Base-by-base conservation (phyloP, 2,888 invertebrate genomes). In the Orthosia cruda region DNA sequence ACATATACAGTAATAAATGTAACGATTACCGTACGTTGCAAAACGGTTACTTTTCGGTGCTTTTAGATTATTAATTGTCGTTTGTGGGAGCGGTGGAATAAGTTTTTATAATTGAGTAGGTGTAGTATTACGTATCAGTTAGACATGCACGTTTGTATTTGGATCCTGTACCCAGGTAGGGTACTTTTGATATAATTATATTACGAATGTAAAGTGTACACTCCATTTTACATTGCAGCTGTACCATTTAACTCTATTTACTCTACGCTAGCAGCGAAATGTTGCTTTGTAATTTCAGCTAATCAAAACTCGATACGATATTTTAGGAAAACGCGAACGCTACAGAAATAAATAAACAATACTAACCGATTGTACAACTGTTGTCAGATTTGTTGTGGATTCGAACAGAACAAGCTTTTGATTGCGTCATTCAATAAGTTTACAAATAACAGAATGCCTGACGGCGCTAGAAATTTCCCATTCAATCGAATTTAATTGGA, bases 1-100 rank as follows among this genome's bases (percentile, higher is more conserved):
- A 76, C 80, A 78, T 81, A 78, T 82, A 80, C 79, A 83, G 83
- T 88, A 89, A 89, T 89, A 90, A 88, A 84, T 84, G 85, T 90
- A 88, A 86, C 83, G 84, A 84, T 83, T 78, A 80, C 72, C 40
- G 64, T 67, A 71, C 63, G 57, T 67, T 76, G 75, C 74, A 85
- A 86, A 80, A 86, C 63, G 67, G 62, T 63, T 67, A 79, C 63
- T 63, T 69, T 83, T 67, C 71, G 59, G 61, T 67, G 72, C 71
- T 79, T 74, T 66, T 68, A 57, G 65, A 62, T 57, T 40, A 74
- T 69, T 74, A 65, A 85, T n/a, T 65, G 71, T 64, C 18, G 50
- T 32, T 18, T 61, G 45, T 45, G 23, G 32, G 54, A 32, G 23
- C 12, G 26, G 58, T n/a, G 49, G 32, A 70, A 70, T 67, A 58